A percentile compares a stretch with the other conserved stretches of the same genome.
Conservation (phyloP, 35 echinoderm and acorn worm species). For the Stichopus chloronotus region DNA sequence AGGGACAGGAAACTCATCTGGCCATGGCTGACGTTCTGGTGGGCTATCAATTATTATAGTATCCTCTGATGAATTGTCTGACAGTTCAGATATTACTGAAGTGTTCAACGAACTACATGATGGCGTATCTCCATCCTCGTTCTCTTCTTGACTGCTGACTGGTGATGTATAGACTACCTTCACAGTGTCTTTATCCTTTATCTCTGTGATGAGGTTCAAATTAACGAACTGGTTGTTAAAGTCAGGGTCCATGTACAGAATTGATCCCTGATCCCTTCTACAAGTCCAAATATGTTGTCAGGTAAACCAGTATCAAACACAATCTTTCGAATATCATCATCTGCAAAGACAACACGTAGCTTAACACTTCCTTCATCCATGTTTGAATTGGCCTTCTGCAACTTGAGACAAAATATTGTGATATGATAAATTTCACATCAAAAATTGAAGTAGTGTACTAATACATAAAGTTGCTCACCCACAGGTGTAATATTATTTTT, state of each 20-base stretch:
- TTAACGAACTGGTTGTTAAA: slow-evolving; percentile 54
- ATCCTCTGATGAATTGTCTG: background rate
- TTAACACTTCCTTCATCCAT: background rate
- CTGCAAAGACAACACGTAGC: slow-evolving; percentile 29
- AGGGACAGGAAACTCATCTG: slow-evolving; percentile 31
- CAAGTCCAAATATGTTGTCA: background rate
- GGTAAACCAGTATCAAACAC: slow-evolving; percentile 41
- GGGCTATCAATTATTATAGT: slow-evolving; percentile 14
- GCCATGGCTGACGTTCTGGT: slow-evolving; percentile 28
- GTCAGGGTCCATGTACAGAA: slow-evolving; percentile 48
- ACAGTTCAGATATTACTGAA: background rate
- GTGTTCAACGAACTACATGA: background rate
- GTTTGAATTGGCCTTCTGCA: background rate
- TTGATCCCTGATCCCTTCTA: slow-evolving; percentile 5
- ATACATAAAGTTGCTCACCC: background rate
- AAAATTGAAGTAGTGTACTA: background rate
- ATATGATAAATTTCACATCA: background rate
- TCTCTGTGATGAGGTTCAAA: slow-evolving; percentile 37
- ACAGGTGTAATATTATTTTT: background rate
- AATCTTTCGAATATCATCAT: slow-evolving; percentile 59
- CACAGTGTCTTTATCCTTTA: background rate
- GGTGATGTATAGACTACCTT: slow-evolving; percentile 6
- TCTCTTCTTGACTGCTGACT: background rate
- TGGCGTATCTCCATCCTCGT: background rate
- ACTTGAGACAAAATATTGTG: background rate